Evolutionary conservation across 2,888 invertebrate species (phyloP), one percentile per base, ranked within the genome.

Genomic region (Caprella mutica): DNA sequence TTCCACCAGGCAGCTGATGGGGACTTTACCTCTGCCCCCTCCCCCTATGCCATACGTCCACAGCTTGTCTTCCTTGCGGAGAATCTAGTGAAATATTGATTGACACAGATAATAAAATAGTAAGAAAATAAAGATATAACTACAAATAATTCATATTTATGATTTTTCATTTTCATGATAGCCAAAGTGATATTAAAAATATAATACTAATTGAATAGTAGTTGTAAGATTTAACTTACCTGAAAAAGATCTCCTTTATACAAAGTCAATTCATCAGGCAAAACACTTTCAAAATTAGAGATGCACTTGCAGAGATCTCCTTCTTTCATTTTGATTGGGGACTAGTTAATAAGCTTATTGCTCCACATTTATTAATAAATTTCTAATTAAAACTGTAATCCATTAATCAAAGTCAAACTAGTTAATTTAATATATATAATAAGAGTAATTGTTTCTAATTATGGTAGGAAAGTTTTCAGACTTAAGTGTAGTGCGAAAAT

Each of bases 251-350:
- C 63, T 54, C 59, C 56, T 48, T 55, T 63, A 1, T 67, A 60
- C 2, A 77, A 68, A 50, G 72, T 70, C 55, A 77, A 68, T 68
- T 77, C 77, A 6, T 72, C 75, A 14, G 56, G 17, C 26, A 51
- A 54, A 3, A 59, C 26, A 4, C 59, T 55, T 9, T 43, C 35
- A 40, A 63, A 63, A 24, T 59, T 43, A 3, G 59, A 39, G 19
- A 63, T 63, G 30, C 63, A 63, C 14, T 57, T 50, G 38, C 62
- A 62, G 24, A 62, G 40, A 55, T 62, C 62, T 12, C 62, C 62
- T 14, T 51, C 52, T 33, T 62, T 56, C 59, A 62, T 62, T 51
- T 59, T 62, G 38, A 12, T 33, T 24, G 29, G 14, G 46, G 26
- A 39, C 21, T 30, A 23, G 5, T 27, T 21, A n/a, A n/a, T n/a